Evolutionary conservation across 2,888 invertebrate species (phyloP), one percentile per base, ranked within the genome.

Genomic region (Andricus curvator): DNA sequence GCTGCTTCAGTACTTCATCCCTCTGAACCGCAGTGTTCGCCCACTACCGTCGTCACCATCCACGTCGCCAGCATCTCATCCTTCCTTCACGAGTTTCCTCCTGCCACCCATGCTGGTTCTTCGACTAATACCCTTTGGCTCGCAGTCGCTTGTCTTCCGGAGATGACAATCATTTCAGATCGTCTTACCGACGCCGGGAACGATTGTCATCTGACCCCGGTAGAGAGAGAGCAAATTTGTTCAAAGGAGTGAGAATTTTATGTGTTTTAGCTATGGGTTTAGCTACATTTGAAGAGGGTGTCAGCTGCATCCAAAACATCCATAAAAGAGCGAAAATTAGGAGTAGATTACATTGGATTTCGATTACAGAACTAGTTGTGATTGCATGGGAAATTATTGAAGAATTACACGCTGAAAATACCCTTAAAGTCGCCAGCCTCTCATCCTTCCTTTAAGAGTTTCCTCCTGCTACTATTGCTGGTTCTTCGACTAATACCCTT

Each of bases 1-100:
- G 81, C 86, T 87, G 84, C 85, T 85, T 88, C 89, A 83, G 88
- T 87, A 83, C 86, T 86, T 88, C 89, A 83, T 88, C 89, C 88
- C 88, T 86, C 84, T 83, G 87, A 90, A 90, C 81, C 88, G 90
- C 89, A 88, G 87, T 84, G 87, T 83, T 88, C 90, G 81, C 86
- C 88, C 86, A 85, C 88, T 85, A 84, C 85, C 85, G 80, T 84
- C 83, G 79, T 82, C 82, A 77, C 81, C 77, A 78, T 74, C 77
- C 78, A 64, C n/a, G 8, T 70, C 33, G 25, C 17, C 15, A 66
- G 17, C 67, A 29, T 25, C 51, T 70, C 56, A 64, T 48, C 64
- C 41, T 64, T 62, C 74, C 62, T 80, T 80, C 22, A 78, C 67
- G 68, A 17, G 9, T 4, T 44, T 37, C 60, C 60, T 64, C 82